phyloP scores from a whole-genome alignment of 1,140 invertebrate species.

The Lepidurus apus region DNA sequence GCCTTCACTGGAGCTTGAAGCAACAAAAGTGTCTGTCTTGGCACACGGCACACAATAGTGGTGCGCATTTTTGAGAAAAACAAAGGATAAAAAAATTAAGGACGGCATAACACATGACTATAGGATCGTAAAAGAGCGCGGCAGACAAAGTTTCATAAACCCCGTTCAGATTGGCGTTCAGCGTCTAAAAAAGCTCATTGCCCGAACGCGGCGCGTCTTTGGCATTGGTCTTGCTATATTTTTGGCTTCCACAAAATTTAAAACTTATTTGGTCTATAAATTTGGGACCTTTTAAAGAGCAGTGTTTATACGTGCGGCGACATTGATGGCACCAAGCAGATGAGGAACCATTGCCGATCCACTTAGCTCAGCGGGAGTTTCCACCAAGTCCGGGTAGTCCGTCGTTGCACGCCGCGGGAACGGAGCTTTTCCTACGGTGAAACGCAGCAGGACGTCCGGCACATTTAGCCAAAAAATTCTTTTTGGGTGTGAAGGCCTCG shows the following conservation, averaged over 20 bases:
- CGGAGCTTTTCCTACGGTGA: constrained; percentile 4
- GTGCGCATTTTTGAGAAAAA: background rate
- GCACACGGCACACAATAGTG: background rate
- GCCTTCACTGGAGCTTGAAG: background rate
- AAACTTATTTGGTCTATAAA: constrained; percentile 19
- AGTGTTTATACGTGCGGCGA: constrained; percentile 18
- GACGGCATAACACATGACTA: background rate
- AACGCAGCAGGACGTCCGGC: background rate
- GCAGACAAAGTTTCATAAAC: background rate
- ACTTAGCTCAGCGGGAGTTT: constrained; percentile 1
- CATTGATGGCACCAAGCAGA: constrained; percentile 21
- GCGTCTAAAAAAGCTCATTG: background rate
- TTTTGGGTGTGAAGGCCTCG: background rate
- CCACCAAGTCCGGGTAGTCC: constrained; percentile 8
- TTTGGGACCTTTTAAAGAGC: background rate
- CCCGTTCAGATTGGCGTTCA: background rate
- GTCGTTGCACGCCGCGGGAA: constrained; percentile 20
- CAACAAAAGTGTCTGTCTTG: background rate
- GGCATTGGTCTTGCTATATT: background rate
- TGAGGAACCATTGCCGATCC: constrained; percentile 20
- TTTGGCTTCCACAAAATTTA: background rate
- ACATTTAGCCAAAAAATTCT: background rate
- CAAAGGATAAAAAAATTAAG: background rate
- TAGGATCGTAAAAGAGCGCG: background rate
- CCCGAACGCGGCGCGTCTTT: background rate